phyloP scores from a whole-genome alignment of 2,113 vertebrate species.

The Nyctereutes procyonoides region DNA sequence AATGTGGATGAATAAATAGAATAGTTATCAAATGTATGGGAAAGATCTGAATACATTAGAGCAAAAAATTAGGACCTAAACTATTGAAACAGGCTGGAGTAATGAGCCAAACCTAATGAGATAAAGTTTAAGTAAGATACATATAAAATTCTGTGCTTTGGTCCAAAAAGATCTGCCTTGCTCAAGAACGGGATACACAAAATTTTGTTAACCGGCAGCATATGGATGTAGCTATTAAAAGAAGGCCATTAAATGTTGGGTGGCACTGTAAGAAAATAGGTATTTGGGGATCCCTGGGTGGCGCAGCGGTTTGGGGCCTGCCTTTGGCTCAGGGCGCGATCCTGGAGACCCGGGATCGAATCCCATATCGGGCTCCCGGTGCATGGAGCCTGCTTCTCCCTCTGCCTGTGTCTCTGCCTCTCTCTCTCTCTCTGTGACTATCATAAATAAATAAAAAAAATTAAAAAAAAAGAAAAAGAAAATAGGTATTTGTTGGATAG shows the following conservation, averaged over 20 bases:
- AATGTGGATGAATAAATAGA: constrained; percentile 25
- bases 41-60: constrained; percentile 42
- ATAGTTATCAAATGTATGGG: constrained; percentile 31
- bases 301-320: no score
- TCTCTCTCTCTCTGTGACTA: no score
- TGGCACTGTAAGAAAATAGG: constrained; percentile 21
- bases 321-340: no score
- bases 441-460: no score
- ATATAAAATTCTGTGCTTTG: constrained; percentile 50
- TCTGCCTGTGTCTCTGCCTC: no score
- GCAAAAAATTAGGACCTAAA: constrained; percentile 23
- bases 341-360: no score
- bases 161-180: constrained; percentile 27
- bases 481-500: not conserved
- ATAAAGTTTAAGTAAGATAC: constrained; percentile 36
- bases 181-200: not conserved
- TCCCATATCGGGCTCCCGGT: no score
- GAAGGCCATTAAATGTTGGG: not conserved
- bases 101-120: constrained; percentile 30
- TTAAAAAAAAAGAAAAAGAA: no score
- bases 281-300: no score
- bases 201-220: constrained; percentile 22
- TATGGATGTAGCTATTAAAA: constrained; percentile 22
- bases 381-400: no score
- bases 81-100: constrained; percentile 12